Base-by-base conservation (phyloP, 1,140 invertebrate species). In the Ceratosolen solmsi region DNA sequence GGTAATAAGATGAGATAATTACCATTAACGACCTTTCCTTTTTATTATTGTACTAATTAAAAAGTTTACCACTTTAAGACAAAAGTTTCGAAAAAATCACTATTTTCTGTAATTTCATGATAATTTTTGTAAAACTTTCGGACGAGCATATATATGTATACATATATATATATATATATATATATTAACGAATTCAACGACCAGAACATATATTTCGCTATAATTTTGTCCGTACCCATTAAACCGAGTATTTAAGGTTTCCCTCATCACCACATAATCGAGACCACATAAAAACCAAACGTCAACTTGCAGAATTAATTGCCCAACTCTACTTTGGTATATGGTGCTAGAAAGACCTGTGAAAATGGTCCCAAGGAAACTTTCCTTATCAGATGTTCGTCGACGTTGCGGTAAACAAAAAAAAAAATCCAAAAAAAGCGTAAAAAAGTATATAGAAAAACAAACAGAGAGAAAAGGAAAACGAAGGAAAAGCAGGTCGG, bases 231-330 rank as follows among this genome's bases (percentile, higher is more conserved):
- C 56, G 49, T 36, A 78, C 5, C 27, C 33, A 65, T 78, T 25
- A 15, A 36, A 78, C 30, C 22, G 8, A 36, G 27, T 56, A 25
- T 54, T 27, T 36, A 75, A 75, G 9, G 56, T 41, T 76, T 63
- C 4, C 38, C 13, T 41, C 49, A 17, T 73, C 17, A n/a, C 46
- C 77, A 13, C 25, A 56, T 36, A n/a, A 51, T 25, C 15, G 77
- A 86, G 86, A 88, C 85, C 65, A 75, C 15, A 41, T 49, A 80
- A 63, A 36, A 74, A 65, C 30, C 30, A 36, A 54, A 71, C 70
- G 70, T 73, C 54, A 63, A 20, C 25, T 20, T 22, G 71, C 46
- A 27, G 49, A 80, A 80, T 74, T 80, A 74, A 80, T 72, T 80
- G 58, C 58, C 41, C 22, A 5, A 30, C 22, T 17, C 22, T 20